Evolutionary conservation across 2,113 vertebrate species (phyloP), one percentile per base, ranked within the genome.

Genomic region (Eurypyga helias): DNA sequence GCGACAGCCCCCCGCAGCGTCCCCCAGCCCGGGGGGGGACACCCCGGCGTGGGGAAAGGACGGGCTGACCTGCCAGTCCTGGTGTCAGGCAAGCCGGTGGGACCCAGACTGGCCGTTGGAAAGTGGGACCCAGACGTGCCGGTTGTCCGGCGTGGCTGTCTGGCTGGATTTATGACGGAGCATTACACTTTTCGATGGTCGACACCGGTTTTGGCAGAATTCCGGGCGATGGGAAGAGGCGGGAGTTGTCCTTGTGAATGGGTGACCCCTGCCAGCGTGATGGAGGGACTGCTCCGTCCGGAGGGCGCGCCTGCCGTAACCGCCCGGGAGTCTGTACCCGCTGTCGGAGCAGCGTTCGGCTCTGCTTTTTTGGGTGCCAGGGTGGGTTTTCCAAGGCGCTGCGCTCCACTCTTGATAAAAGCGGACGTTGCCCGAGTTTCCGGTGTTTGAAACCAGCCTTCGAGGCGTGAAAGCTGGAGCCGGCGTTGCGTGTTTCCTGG

Each of bases 331-430:
- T 73, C 18, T 41, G 41, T 41, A 9, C 10, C 41, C 12, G 41
- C 83, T 96, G 51, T 57, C 66, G 88, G 46, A 16, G 66, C 92
- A 93, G 90, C 73, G 94, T 64, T 75, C 95, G 67, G 79, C 79
- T 90, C 90, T 93, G 93, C 71, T 93, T 94, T 83, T 69, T 78
- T 90, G 84, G 71, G 87, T 95, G 87, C 33, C 73, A n/a, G 87
- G 51, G 67, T 87, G 78, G 83, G 92, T 95, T 94, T 78, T 81
- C 78, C 65, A 46, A 92, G 77, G 80, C 1, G 0, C 83, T 87
- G 94, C 90, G 55, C 96, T 92, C 76, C 80, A 31, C 95, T 97
- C 93, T 72, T 92, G 92, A 94, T 96, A 95, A 97, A 95, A 96
- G 57, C 83, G 71, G 92, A 67, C 24, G 3, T 87, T 69, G 80